These are phyloP conservation scores for Venustoraphidia nigricollis DNA, from an alignment of 2,888 invertebrate species.

Conservation along the genomic window DNA sequence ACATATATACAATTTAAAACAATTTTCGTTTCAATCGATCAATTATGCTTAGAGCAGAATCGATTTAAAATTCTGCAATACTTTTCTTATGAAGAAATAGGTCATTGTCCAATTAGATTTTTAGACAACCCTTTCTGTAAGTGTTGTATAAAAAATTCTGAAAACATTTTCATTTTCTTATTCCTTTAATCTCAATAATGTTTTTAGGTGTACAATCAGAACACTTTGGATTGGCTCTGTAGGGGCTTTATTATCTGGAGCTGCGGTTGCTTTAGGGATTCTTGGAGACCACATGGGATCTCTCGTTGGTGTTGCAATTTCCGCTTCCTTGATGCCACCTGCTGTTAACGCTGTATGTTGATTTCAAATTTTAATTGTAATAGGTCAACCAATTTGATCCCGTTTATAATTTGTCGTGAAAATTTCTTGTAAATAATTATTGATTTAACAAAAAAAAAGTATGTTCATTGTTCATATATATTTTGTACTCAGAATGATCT, in stretches of 20 bases:
- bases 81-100: too few species aligned
- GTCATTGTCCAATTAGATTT: too few species aligned
- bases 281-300: slow-evolving; percentile 67
- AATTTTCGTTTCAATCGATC: too few species aligned
- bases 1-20: too few species aligned
- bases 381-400: background rate
- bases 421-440: background rate
- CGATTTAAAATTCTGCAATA: too few species aligned
- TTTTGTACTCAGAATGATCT: too few species aligned
- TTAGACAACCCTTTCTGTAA: too few species aligned
- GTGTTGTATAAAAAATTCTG: background rate
- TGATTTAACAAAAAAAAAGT: too few species aligned
- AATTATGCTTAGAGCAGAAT: too few species aligned
- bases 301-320: slow-evolving; percentile 68
- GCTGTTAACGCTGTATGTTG: slow-evolving; percentile 58
- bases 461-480: too few species aligned
- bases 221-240: slow-evolving; percentile 54
- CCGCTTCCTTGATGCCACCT: slow-evolving; percentile 63
- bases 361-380: background rate
- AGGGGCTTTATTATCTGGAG: slow-evolving; percentile 63
- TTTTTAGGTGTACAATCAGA: slow-evolving; percentile 42
- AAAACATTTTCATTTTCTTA: background rate
- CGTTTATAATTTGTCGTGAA: too few species aligned
- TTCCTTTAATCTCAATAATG: background rate
- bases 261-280: slow-evolving; percentile 60